phyloP scores from a whole-genome alignment of 1,140 invertebrate species.

The Saccostrea echinata region DNA sequence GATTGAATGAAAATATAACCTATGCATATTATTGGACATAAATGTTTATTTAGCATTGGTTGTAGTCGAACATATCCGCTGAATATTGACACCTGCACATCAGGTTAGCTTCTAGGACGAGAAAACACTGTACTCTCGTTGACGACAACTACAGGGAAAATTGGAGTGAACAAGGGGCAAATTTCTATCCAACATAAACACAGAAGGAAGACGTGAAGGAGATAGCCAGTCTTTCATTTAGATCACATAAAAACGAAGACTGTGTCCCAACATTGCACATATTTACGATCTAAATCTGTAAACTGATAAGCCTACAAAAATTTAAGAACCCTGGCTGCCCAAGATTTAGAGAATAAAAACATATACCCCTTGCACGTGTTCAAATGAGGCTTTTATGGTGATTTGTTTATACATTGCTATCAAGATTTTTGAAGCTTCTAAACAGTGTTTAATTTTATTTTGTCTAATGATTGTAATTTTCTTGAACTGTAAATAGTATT shows the following conservation, averaged over 20 bases:
- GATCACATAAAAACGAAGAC: conserved; percentile 8
- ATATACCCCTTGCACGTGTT: conserved; percentile 20
- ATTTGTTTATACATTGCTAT: conserved; percentile 23
- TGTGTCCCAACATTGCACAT: conserved; percentile 42
- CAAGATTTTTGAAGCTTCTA: conserved; percentile 26
- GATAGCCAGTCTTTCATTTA: conserved; percentile 40
- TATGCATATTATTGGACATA: not conserved
- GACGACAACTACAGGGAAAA: conserved; percentile 14
- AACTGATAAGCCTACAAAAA: conserved; percentile 33
- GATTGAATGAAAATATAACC: not conserved
- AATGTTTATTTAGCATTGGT: not conserved
- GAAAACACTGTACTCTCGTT: not conserved
- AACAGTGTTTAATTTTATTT: conserved; percentile 30
- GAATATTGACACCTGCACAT: conserved; percentile 33
- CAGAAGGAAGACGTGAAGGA: conserved; percentile 31
- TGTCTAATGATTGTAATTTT: conserved; percentile 22
- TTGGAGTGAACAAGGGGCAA: not conserved
- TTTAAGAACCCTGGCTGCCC: not conserved
- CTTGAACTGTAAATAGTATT: not conserved
- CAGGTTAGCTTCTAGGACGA: not conserved
- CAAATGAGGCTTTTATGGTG: not conserved
- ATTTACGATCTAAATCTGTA: conserved; percentile 38
- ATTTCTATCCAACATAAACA: conserved; percentile 33
- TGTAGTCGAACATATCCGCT: not conserved
- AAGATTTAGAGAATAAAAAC: conserved; percentile 11